Evolutionary conservation across 2,888 invertebrate genomes (phyloP), one percentile per base, ranked within the genome.

Genomic region (Diplolepis rosae): DNA sequence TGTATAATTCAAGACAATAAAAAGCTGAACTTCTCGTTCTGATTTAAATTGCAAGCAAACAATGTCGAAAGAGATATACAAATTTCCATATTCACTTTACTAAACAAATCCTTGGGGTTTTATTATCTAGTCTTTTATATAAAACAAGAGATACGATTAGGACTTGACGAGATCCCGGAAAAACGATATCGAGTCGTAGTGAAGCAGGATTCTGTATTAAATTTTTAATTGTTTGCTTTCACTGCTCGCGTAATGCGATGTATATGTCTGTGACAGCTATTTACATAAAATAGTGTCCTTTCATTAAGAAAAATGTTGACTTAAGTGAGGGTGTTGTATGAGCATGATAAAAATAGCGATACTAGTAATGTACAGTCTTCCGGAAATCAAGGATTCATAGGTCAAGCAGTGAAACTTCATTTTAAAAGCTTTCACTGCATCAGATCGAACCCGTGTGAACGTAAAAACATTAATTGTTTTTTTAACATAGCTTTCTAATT

Each of bases 351-450:
- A 54, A 32, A 32, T 54, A 22, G 32, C 30, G 32, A 32, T 15
- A 18, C 4, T 18, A 52, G 15, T 28, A 15, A 42, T 1, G n/a
- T 13, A 42, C 18, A n/a, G 18, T 32, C 32, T 27, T 65, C 18
- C 45, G 27, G 45, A 45, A 42, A 18, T 65, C 15, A 56, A 65
- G 15, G 42, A 68, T 66, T 69, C 73, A 77, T 80, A 78, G 77
- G 80, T 80, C 76, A 76, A 71, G 72, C 65, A 68, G 72, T 76
- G 73, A 78, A 78, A 75, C 52, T 66, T 54, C 9, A 9, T 80
- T 28, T 32, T 18, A 54, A 54, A 32, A 11, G 71, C 80, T 80
- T 80, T 82, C 80, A 80, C 80, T 74, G 51, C 69, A 70, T 66
- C 51, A 66, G 35, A 18, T 51, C 15, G 66, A 18, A 18, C 15